These are phyloP conservation scores for Epizoanthus fatuus DNA, from an alignment of 92 coral and sea anemone genomes.

Conservation along the genomic window DNA sequence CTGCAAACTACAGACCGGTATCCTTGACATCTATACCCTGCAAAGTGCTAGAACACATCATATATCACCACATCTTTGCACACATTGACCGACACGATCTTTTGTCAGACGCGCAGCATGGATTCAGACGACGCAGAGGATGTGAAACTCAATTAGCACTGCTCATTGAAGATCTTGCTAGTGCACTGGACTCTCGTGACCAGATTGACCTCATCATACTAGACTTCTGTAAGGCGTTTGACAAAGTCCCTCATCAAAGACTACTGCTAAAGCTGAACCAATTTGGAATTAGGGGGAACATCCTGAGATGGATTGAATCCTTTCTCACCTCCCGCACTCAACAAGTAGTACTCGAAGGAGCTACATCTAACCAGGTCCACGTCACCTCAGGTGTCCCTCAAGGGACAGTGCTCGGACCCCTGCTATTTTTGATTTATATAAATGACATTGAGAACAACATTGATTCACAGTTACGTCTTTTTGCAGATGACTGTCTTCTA, in stretches of 20 bases:
- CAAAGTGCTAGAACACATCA: slow-evolving; percentile 28
- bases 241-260: slow-evolving; percentile 38
- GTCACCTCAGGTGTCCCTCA: slow-evolving; percentile 36
- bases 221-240: slow-evolving; percentile 49
- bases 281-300: slow-evolving; percentile 27
- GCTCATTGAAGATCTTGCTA: slow-evolving; percentile 31
- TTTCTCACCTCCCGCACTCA: slow-evolving; percentile 26
- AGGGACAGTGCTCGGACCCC: slow-evolving; percentile 22
- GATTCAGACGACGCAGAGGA: slow-evolving; percentile 27
- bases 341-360: slow-evolving; percentile 31
- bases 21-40: slow-evolving; percentile 24
- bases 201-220: slow-evolving; percentile 44
- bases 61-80: slow-evolving; percentile 18
- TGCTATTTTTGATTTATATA: slow-evolving; percentile 6
- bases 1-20: slow-evolving; percentile 29
- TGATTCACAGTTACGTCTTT: too few relatives aligned
- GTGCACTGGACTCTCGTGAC: slow-evolving; percentile 45
- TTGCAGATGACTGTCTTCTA: not conserved
- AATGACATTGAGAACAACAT: not conserved
- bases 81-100: slow-evolving; percentile 45
- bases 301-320: slow-evolving; percentile 24
- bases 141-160: slow-evolving; percentile 16
- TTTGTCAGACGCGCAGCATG: slow-evolving; percentile 36
- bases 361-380: slow-evolving; percentile 21
- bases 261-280: slow-evolving; percentile 27